These are phyloP conservation scores for Drosophila borealis DNA, from an alignment of 2,888 invertebrate genomes.

Conservation along the genomic window DNA sequence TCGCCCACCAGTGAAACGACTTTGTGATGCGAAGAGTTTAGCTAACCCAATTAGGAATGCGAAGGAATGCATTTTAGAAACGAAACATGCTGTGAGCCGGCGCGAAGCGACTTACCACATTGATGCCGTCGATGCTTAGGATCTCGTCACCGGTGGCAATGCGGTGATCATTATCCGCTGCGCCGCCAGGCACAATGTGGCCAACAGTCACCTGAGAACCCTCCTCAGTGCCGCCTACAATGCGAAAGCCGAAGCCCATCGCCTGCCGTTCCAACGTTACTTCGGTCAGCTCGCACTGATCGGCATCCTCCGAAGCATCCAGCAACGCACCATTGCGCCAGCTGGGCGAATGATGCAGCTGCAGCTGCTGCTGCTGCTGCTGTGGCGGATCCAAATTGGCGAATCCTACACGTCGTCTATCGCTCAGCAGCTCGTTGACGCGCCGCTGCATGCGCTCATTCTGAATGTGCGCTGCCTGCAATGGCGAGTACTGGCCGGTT, in stretches of 20 bases:
- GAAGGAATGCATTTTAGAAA: conserved; percentile 14
- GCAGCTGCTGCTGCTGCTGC: conserved; percentile 62
- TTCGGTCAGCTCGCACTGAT: conserved; percentile 83
- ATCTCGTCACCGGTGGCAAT: conserved; percentile 97
- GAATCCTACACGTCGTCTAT: conserved; percentile 83
- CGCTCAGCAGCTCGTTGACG: conserved; percentile 83
- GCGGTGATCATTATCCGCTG: conserved; percentile 95
- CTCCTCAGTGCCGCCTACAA: conserved; percentile 99
- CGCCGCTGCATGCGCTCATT: conserved; percentile 84
- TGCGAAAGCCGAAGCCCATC: conserved; percentile 98
- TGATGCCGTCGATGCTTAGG: conserved; percentile 95
- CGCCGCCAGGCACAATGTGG: conserved; percentile 97
- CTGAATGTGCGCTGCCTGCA: conserved; percentile 81
- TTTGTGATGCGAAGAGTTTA: conserved; percentile 95
- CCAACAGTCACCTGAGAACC: conserved; percentile 98
- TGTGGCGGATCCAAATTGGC: conserved; percentile 79
- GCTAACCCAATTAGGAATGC: conserved; percentile 66
- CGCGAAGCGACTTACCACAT: conserved; percentile 86
- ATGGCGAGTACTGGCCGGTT: conserved; percentile 71
- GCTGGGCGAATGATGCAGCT: conserved; percentile 74
- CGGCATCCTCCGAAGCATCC: conserved; percentile 69
- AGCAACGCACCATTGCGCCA: conserved; percentile 65
- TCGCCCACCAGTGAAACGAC: conserved; percentile 97
- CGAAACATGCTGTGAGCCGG: too few relatives aligned
- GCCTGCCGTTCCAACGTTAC: conserved; percentile 94